Base-by-base conservation (phyloP, 92 coral and sea anemone genomes). In the Zoanthus gigantus region DNA sequence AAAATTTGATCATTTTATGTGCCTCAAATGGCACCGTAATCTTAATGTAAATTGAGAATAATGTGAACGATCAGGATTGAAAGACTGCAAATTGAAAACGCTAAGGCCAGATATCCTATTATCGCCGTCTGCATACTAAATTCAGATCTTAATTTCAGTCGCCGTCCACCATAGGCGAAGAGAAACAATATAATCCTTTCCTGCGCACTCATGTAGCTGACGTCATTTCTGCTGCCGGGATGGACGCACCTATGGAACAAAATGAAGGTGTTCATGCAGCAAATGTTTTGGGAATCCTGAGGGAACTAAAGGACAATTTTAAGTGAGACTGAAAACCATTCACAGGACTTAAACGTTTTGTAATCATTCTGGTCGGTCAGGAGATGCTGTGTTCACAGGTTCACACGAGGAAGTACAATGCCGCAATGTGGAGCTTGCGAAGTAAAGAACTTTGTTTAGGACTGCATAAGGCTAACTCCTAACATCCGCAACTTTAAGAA, bases 131-230 rank as follows among this genome's bases (percentile, higher is more conserved):
- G 7, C 12, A 74, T 16, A 52, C 88, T 54, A 37, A 44, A 57
- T 16, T 71, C 32, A 0, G 65, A 14, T 6, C 56, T 71, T 65
- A 5, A 29, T 42, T 72, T 42, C 77, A 92, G 94, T 89, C 90
- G 46, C 94, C 94, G 13, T 92, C 94, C 18, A 79, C 94, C 6
- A 89, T 92, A 74, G 94, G 94, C 52, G 94, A 92, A 71, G 94
- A 92, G 66, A 92, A 89, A 77, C 92, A 28, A 53, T 92, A 92
- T 77, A 92, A 92, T 72, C 94, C 94, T 71, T 92, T 92, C 71
- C 90, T 92, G 54, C 81, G 94, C 28, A 92, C 92, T 2, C 94
- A 92, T 60, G 42, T 92, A 31, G 67, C 82, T 53, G 92, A 89
- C 44, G 94, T 92, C 46, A 85, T 89, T 63, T 42, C 88, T 65